Evolutionary conservation across 2,797 vertebrate species (phyloP).

Genomic region (Etheostoma nigrum): DNA sequence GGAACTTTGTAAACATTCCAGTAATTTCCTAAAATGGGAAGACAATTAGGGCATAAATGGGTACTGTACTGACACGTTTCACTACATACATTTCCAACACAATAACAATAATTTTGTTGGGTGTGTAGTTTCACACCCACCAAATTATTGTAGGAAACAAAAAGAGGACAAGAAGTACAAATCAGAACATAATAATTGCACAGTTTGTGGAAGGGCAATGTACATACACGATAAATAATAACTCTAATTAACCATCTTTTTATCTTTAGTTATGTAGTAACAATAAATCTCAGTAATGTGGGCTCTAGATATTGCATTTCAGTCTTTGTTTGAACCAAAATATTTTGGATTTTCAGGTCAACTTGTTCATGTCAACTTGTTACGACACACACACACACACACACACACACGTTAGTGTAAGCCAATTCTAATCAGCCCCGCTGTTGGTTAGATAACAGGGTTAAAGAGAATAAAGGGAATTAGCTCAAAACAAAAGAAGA

Average conservation of each 20-base stretch:
- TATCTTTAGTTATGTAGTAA: neutral
- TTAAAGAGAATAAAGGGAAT: slow-evolving; percentile 47
- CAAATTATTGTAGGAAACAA: too few relatives aligned
- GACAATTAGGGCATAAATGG: neutral
- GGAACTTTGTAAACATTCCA: neutral
- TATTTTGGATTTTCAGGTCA: neutral
- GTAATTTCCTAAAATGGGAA: slow-evolving; percentile 1
- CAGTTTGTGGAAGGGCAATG: neutral
- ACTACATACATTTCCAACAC: neutral
- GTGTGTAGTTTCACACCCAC: neutral
- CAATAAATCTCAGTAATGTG: neutral
- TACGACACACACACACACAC: neutral
- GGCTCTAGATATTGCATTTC: neutral
- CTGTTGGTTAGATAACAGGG: slow-evolving; percentile 52
- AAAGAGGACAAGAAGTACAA: too few relatives aligned
- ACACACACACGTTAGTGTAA: slow-evolving; percentile 11
- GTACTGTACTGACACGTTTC: neutral
- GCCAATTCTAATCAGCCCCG: slow-evolving; percentile 18
- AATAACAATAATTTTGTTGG: neutral
- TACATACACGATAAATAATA: neutral
- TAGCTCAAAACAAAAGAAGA: slow-evolving; percentile 56
- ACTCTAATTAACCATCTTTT: neutral
- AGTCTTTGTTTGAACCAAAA: neutral
- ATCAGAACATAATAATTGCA: neutral
- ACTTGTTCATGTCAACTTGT: slow-evolving; percentile 25